phyloP scores from a whole-genome alignment of 1,140 invertebrate species.

The Tetragnatha versicolor region DNA sequence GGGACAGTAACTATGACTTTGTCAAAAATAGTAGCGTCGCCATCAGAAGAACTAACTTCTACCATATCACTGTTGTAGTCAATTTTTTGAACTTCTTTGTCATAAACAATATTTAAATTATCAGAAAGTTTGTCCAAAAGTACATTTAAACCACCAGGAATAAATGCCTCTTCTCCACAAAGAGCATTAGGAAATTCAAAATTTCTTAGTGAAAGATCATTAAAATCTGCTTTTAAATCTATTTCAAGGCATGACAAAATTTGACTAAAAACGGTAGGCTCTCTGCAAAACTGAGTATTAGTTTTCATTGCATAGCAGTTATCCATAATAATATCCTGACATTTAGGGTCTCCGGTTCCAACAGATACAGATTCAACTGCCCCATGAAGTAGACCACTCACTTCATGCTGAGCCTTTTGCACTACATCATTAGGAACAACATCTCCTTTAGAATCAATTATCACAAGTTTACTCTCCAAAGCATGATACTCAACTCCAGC shows the following conservation, averaged over 20 bases:
- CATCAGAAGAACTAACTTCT: constrained; percentile 57
- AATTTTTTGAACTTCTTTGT: constrained; percentile 58
- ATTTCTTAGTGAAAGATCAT: background rate
- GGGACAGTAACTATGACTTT: constrained; percentile 65
- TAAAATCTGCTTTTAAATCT: constrained; percentile 10
- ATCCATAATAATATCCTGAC: constrained; percentile 6
- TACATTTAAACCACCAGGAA: background rate
- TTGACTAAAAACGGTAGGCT: constrained; percentile 10
- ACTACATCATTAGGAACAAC: background rate
- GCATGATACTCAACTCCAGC: constrained; percentile 55
- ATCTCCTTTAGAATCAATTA: constrained; percentile 5
- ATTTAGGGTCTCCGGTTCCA: constrained; percentile 8
- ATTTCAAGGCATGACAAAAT: constrained; percentile 2
- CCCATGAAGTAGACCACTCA: constrained; percentile 11
- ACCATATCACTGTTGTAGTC: constrained; percentile 61
- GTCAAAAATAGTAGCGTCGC: constrained; percentile 53
- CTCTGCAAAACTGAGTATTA: background rate
- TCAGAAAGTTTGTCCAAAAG: background rate
- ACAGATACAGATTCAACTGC: background rate
- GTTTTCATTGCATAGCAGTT: constrained; percentile 1
- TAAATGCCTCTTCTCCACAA: constrained; percentile 20
- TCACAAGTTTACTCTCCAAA: background rate
- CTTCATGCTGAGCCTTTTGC: background rate
- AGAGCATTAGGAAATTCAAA: constrained; percentile 13
- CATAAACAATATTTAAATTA: constrained; percentile 1